Evolutionary conservation across 2,888 invertebrate genomes (phyloP).

Genomic region (Drosophila diplacantha): DNA sequence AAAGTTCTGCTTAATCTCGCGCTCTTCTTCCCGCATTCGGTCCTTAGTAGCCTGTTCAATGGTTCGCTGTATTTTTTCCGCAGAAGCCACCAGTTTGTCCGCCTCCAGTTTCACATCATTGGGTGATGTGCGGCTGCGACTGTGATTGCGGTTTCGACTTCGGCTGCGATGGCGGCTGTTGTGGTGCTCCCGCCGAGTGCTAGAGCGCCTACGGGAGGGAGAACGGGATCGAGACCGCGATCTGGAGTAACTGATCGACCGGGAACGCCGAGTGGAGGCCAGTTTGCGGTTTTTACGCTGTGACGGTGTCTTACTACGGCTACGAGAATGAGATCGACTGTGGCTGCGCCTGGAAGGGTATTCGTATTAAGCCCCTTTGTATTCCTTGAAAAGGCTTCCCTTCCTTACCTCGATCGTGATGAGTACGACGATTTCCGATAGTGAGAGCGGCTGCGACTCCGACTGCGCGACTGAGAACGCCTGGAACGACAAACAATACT

Average conservation of each 20-base stretch:
- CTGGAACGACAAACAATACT: conserved; percentile 63
- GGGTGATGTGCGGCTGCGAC: conserved; percentile 47
- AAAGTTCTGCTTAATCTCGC: conserved; percentile 68
- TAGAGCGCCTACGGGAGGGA: conserved; percentile 57
- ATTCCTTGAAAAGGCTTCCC: conserved; percentile 22
- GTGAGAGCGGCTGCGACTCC: conserved; percentile 60
- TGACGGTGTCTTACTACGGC: conserved; percentile 60
- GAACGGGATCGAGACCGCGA: conserved; percentile 67
- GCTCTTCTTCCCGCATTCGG: conserved; percentile 70
- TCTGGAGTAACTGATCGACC: conserved; percentile 68
- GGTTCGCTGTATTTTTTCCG: conserved; percentile 74
- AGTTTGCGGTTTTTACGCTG: conserved; percentile 70
- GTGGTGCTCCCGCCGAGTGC: conserved; percentile 53
- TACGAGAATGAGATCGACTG: conserved; percentile 74
- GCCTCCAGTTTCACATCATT: conserved; percentile 67
- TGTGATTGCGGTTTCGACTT: conserved; percentile 32
- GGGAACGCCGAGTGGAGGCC: conserved; percentile 75
- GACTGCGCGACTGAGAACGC: conserved; percentile 58
- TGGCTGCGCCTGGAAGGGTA: conserved; percentile 60
- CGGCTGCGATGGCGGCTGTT: conserved; percentile 44
- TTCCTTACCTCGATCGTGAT: conserved; percentile 63
- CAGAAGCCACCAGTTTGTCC: conserved; percentile 73
- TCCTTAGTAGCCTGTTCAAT: conserved; percentile 74
- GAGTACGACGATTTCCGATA: conserved; percentile 71
- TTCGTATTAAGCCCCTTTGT: conserved; percentile 19